Base-by-base conservation (phyloP, 1,140 invertebrate genomes). In the Heliconius hermathena region DNA sequence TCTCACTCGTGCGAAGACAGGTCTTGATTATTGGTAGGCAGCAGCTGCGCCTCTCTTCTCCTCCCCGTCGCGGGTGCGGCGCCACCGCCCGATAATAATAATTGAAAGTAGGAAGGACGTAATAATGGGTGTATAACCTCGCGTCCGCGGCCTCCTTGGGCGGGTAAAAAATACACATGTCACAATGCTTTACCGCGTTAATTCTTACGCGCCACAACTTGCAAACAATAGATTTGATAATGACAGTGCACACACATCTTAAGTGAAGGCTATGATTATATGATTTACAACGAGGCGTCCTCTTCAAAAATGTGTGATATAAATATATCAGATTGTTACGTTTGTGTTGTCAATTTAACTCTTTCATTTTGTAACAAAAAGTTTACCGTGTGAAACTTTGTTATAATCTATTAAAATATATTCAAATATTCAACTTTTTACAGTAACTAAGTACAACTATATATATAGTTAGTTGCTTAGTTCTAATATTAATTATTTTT, bases 101-200 rank as follows among this genome's bases (percentile, higher is more conserved):
- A 93, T 93, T 93, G 93, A 93, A 94, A 94, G 93, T 94, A 94
- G 93, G 93, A 94, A 94, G 93, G 93, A 94, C 93, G 91, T 92
- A 93, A 94, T 94, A 94, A 94, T 94, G 93, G 93, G 93, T 94
- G 93, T 94, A 94, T 94, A 94, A 94, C 93, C 93, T 94, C 93
- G 91, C 84, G 91, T 91, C 93, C 91, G 93, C 93, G 93, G 92
- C 93, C 93, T 93, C 93, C 91, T 94, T 94, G 93, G 93, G 93
- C 93, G 93, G 93, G 93, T 87, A 94, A 94, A 94, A 94, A 94
- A 94, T 93, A 94, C 92, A 94, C 93, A 93, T 94, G 93, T 90
- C 88, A 86, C 86, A 84, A 81, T 80, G 82, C 83, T 90, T 52
- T 86, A 82, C 83, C 84, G 87, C 83, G 84, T 84, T 77, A 85